A percentile compares a stretch with the other conserved stretches of the same genome.
These are phyloP conservation scores for Thamnophis elegans DNA, from an alignment of 2,797 vertebrate genomes.

Conservation along the genomic window DNA sequence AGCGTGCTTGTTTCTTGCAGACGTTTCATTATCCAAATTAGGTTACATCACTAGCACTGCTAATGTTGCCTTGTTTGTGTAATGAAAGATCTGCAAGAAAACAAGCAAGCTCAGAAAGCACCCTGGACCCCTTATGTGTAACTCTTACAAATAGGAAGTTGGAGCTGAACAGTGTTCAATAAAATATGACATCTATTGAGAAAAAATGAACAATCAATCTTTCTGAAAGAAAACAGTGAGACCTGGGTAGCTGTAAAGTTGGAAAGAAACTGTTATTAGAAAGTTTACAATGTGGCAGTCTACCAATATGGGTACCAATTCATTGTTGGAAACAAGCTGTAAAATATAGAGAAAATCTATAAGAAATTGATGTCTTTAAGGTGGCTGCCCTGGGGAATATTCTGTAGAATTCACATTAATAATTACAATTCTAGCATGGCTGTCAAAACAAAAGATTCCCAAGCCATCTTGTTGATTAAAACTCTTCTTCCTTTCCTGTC, in stretches of 20 bases:
- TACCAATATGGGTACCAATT: not conserved
- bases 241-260: slow-evolving; percentile 2
- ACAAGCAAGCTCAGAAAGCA: not conserved
- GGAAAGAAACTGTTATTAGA: not conserved
- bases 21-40: not conserved
- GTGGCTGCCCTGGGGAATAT: not conserved
- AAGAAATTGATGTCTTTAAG: slow-evolving; percentile 16
- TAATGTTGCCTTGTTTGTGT: not conserved
- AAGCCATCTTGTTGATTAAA: slow-evolving; percentile 11
- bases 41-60: not conserved
- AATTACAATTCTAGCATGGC: not conserved
- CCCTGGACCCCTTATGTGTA: not conserved
- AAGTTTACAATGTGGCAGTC: not conserved
- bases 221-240: not conserved
- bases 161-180: slow-evolving; percentile 25
- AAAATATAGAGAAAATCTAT: not conserved
- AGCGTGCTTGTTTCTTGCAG: not conserved
- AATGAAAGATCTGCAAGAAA: not conserved
- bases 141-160: slow-evolving; percentile 19
- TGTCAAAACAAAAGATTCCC: not conserved
- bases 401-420: slow-evolving; percentile 6
- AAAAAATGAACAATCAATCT: not conserved
- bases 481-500: not conserved
- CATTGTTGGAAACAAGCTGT: slow-evolving; percentile 15
- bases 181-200: not conserved